Conservation (phyloP, 2,797 vertebrate species). For the Lagorchestes hirsutus region DNA sequence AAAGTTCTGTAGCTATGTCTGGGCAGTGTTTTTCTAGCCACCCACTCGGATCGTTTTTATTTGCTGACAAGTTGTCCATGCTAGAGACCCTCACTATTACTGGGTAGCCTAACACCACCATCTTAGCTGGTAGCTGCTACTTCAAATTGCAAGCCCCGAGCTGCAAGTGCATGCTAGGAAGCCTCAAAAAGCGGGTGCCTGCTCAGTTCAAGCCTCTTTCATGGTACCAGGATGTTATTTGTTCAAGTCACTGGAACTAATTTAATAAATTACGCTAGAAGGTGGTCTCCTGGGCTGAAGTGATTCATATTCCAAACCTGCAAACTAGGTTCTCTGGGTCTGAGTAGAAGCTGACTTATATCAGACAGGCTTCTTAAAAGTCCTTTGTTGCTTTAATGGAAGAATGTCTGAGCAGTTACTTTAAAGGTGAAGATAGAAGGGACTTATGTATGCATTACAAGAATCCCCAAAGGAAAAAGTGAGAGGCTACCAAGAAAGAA, state of each 20-base stretch:
- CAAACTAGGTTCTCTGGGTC: background rate
- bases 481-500: background rate
- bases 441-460: background rate
- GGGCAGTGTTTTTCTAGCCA: background rate
- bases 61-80: background rate
- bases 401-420: slow-evolving; percentile 1
- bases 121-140: background rate
- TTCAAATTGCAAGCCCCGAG: background rate
- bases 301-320: background rate
- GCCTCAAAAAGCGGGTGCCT: background rate
- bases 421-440: slow-evolving; percentile 23
- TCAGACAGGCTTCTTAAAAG: background rate
- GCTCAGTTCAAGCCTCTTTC: background rate
- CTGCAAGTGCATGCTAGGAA: background rate
- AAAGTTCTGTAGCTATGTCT: background rate
- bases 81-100: background rate
- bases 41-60: background rate
- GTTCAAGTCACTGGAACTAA: background rate
- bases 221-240: background rate
- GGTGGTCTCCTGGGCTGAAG: background rate
- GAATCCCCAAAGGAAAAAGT: slow-evolving; percentile 40
- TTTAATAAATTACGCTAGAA: background rate
- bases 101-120: background rate
- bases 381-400: background rate
- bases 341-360: background rate